Percentiles rank a stretch among this genome's conserved stretches.
phyloP scores from a whole-genome alignment of 1,140 invertebrate genomes.

The Pseudomyrmex dendroicus region DNA sequence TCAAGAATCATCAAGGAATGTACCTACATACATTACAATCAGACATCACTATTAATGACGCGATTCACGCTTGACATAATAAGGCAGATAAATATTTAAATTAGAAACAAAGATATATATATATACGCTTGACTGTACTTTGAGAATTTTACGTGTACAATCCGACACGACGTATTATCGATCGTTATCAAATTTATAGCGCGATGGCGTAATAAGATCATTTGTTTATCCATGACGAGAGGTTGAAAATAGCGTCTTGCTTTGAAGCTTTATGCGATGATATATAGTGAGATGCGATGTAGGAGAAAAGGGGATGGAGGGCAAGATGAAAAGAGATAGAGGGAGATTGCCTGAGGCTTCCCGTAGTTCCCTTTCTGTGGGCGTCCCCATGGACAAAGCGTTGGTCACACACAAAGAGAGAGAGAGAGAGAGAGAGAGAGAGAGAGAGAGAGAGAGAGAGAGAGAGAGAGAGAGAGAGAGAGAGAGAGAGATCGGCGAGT shows the following conservation, averaged over 20 bases:
- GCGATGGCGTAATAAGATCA: not conserved
- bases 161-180: not conserved
- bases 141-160: too few relatives aligned
- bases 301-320: slow-evolving; percentile 5
- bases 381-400: slow-evolving; percentile 41
- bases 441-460: not conserved
- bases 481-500: slow-evolving; percentile 22
- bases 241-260: slow-evolving; percentile 35
- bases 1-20: slow-evolving; percentile 21
- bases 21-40: not conserved
- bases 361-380: slow-evolving; percentile 10
- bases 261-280: slow-evolving; percentile 9
- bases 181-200: slow-evolving; percentile 27
- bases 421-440: too few relatives aligned
- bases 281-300: not conserved
- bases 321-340: not conserved
- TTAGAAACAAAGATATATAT: not conserved
- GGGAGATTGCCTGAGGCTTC: not conserved
- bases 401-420: slow-evolving; percentile 18
- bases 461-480: too few relatives aligned
- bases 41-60: not conserved
- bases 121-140: not conserved
- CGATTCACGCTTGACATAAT: not conserved
- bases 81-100: not conserved
- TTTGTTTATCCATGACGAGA: not conserved